Base-by-base conservation (phyloP, 2,113 vertebrate species). In the Epinephelus fuscoguttatus region DNA sequence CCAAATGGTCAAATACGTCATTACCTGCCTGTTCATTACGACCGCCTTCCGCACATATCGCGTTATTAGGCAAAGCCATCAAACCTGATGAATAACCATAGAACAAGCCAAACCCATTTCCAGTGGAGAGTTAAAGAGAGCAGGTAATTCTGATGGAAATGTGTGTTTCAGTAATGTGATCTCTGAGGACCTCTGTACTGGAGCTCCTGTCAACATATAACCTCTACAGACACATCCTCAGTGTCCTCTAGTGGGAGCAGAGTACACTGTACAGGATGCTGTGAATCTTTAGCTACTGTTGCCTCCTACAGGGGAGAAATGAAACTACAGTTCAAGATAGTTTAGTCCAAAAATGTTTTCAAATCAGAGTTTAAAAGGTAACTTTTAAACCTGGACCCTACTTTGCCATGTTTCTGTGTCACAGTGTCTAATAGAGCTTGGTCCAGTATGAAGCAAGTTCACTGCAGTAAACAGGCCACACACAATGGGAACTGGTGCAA, bases 1-100 rank as follows among this genome's bases (percentile, higher is more conserved):
- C 78, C 86, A 93, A 91, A 92, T 90, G 89, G 87, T 92, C 89
- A 94, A 88, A 92, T 21, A 89, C 76, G 87, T 89, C 88, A 90
- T 93, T 92, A 89, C 85, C 89, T 89, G 82, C 70, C 27, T 87
- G 69, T 71, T 91, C 90, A 92, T 94, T 92, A 92, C 23, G 63
- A 9, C 68, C 55, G 86, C 40, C 75, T 71, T 73, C 53, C 73
- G 74, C 70, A 70, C 74, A 83, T 62, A 82, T 14, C 37, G 69
- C 66, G 60, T 91, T 92, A 90, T 92, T 80, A 92, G 88, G 68
- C 81, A 87, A 73, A 91, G 77, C 74, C 70, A 93, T 93, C 84
- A 87, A 72, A 88, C 69, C 87, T 91, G 89, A 93, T 88, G 82
- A 90, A 90, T 88, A 84, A 87, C 75, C 67, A 79, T 33, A 55